A percentile compares a stretch with the other conserved stretches of the same genome.
Evolutionary conservation across 2,113 vertebrate species (phyloP).

Genomic region (Otocyon megalotis): DNA sequence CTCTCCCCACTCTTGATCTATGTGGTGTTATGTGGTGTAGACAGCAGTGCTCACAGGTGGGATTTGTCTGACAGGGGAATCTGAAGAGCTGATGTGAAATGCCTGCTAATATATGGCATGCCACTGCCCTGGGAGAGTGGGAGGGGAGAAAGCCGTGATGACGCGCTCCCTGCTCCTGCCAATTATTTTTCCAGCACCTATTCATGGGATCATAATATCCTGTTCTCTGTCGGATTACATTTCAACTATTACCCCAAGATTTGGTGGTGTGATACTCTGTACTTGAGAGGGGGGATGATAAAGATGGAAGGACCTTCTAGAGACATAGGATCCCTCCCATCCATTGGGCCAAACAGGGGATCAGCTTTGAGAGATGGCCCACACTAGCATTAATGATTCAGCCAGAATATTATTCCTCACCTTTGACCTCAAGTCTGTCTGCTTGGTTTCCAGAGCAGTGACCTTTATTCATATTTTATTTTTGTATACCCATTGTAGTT

Average conservation of each 20-base stretch:
- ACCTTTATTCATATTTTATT: not conserved
- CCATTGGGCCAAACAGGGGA: not conserved
- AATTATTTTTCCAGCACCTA: slow-evolving; percentile 43
- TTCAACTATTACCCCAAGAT: not conserved
- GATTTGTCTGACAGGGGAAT: slow-evolving; percentile 72
- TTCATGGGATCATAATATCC: not conserved
- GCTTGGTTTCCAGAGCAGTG: not conserved
- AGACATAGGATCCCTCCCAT: not conserved
- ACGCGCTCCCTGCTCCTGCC: not conserved
- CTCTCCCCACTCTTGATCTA: slow-evolving; percentile 79
- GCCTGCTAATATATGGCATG: slow-evolving; percentile 57
- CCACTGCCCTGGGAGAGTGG: not conserved
- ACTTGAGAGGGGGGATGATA: not conserved
- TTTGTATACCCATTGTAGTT: not conserved
- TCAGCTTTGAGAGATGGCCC: not conserved
- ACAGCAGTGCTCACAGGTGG: slow-evolving; percentile 77
- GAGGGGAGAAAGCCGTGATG: not conserved
- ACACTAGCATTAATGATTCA: not conserved
- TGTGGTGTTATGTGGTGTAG: slow-evolving; percentile 79
- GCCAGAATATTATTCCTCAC: not conserved
- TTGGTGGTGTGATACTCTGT: not conserved
- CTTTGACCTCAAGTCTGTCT: not conserved
- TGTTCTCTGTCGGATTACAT: not conserved
- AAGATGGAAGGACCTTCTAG: not conserved
- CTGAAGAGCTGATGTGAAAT: slow-evolving; percentile 65